Evolutionary conservation across 92 coral and sea anemone genomes (phyloP), one percentile per base, ranked within the genome.

Genomic region (Diadumene lineata): DNA sequence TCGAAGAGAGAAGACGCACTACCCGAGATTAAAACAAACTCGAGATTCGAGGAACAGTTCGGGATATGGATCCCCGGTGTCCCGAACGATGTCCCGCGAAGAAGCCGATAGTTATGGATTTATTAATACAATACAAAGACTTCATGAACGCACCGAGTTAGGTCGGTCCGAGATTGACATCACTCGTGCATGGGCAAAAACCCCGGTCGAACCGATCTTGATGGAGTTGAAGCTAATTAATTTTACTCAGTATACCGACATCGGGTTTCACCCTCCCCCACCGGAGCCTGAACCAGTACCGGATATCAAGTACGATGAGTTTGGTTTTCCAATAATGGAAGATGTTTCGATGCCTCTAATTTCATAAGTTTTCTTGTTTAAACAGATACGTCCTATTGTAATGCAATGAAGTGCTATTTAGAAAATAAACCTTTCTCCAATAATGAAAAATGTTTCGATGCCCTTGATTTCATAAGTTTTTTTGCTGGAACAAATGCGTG

Each of bases 211-310:
- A 23, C 98, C 97, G 7, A 86, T 91, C 22, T 74, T 91, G 1
- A 83, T 94, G 90, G 97, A 94, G 48, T 65, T 94, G 30, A 94
- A 86, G 50, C 74, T 88, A 29, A 94, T 94, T 9, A 94, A 94
- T 51, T 91, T 94, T 63, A 94, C 94, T 1, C 78, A 84, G 44
- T 91, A 94, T 34, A 97, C 92, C 31, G 78, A 80, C 60, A 68
- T 78, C 15, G 82, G 82, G 2, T 78, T 67, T 34, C 74, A 43
- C 18, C 82, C 82, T 15, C 82, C 76, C 16, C 32, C 68, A 30
- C 64, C 70, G 1, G 72, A 66, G 25, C 56, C 81, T 27, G 71
- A 60, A 32, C 72, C 79, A 7, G 23, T 0, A 2, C 81, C 73
- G 0, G 73, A 31, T 0, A 56, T 72, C 10, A n/a, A 46, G 15